Conservation (phyloP, 2,797 vertebrate genomes). For the Phrynocephalus vlangalii region DNA sequence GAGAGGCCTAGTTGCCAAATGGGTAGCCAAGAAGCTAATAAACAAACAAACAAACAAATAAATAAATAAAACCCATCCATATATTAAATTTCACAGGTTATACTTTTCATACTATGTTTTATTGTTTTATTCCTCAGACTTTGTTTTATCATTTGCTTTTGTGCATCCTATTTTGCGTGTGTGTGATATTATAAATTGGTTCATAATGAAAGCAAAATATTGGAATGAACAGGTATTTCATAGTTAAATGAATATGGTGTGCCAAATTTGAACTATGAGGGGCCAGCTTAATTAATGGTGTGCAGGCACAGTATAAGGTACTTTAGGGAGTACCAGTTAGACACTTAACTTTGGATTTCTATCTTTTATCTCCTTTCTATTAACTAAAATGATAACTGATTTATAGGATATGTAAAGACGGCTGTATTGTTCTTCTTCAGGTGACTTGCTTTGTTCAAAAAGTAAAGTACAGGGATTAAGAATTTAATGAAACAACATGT, state of each 20-base stretch:
- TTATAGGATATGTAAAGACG: too few relatives aligned
- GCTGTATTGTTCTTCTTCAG: not conserved
- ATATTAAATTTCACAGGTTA: too few relatives aligned
- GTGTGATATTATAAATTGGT: not conserved
- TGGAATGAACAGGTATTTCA: not conserved
- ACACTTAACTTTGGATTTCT: too few relatives aligned
- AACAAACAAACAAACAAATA: too few relatives aligned
- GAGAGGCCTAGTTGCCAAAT: too few relatives aligned
- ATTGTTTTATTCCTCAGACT: not conserved
- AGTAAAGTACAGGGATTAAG: not conserved
- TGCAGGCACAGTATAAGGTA: not conserved
- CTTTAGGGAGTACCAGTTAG: too few relatives aligned
- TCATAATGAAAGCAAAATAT: not conserved
- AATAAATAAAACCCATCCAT: too few relatives aligned
- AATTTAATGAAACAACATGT: not conserved
- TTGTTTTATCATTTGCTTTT: not conserved
- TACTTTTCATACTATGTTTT: too few relatives aligned
- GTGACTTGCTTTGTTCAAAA: constrained; percentile 2
- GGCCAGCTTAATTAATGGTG: not conserved
- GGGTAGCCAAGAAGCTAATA: too few relatives aligned
- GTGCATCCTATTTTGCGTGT: not conserved
- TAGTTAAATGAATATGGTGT: not conserved
- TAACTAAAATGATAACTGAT: not conserved
- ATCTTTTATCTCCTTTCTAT: not conserved
- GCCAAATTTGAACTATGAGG: not conserved